Base-by-base conservation (phyloP, 2,113 vertebrate genomes). In the Calidris pygmaea region DNA sequence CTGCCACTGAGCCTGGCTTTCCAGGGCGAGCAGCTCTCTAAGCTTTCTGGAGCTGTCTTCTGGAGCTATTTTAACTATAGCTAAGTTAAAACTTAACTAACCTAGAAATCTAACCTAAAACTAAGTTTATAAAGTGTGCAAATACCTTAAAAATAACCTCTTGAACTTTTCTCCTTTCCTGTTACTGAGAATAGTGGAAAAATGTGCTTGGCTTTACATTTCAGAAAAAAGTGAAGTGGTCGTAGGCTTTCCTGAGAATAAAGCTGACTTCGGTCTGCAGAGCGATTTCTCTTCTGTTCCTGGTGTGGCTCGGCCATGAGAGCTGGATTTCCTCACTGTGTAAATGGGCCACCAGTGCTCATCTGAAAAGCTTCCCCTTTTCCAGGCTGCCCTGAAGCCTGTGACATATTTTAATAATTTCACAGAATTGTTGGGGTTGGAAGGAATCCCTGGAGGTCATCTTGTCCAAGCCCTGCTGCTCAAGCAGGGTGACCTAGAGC, bases 1-100 rank as follows among this genome's bases (percentile, higher is more conserved):
- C 87, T 89, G 59, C 84, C 32, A 20, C 58, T 10, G 35, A 73
- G 11, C 0, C 1, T 66, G 73, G 34, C 47, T 53, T 70, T 50
- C 56, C 22, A n/a, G 50, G 34, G 68, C 3, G 0, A 81, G 56
- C 73, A 81, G 29, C 85, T 50, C 47, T 37, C 66, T 0, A 0
- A 55, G 77, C 26, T 78, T 52, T 2, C 26, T 52, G 34, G 30
- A 60, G 10, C 27, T 30, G 34, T 52, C 87, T 48, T 78, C 66
- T 62, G n/a, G n/a, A n/a, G n/a, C n/a, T n/a, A n/a, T n/a, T n/a
- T n/a, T n/a, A 14, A 23, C 13, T 12, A 13, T 18, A 39, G 18
- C 18, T 32, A 22, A 43, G 41, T 66, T 14, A 32, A 66, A 45
- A 34, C 29, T 14, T 66, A 66, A 45, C 63, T 41, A 45, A 66